Evolutionary conservation across 1,140 invertebrate genomes (phyloP).

Genomic region (Macrobrachium nipponense): DNA sequence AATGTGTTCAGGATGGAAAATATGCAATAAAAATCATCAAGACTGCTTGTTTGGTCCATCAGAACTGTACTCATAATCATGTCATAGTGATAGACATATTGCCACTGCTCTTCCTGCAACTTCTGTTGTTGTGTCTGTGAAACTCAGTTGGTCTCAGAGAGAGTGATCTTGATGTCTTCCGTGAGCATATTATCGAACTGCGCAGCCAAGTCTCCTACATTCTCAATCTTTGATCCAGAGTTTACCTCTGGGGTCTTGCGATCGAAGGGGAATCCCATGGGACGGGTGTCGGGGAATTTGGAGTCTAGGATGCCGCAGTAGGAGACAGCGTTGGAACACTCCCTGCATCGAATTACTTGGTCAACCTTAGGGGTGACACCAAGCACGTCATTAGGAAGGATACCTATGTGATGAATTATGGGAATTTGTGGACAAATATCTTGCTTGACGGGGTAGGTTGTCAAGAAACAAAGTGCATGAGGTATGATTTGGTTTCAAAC

Average conservation of each 20-base stretch:
- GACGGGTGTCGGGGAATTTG: slow-evolving; percentile 78
- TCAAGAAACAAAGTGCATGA: too few relatives aligned
- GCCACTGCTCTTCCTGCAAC: too few relatives aligned
- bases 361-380: slow-evolving; percentile 22
- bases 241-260: slow-evolving; percentile 70
- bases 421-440: too few relatives aligned
- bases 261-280: slow-evolving; percentile 86
- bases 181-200: slow-evolving; percentile 17
- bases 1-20: too few relatives aligned
- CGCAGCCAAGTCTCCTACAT: neutral
- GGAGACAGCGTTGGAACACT: slow-evolving; percentile 78
- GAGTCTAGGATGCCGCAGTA: slow-evolving; percentile 81
- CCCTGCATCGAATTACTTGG: neutral
- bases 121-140: too few relatives aligned
- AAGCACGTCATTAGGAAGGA: neutral
- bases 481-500: too few relatives aligned
- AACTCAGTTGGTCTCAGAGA: neutral
- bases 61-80: too few relatives aligned
- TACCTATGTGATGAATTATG: too few relatives aligned
- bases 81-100: too few relatives aligned
- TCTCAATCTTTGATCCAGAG: neutral
- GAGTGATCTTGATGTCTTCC: slow-evolving; percentile 35
- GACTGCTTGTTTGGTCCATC: too few relatives aligned
- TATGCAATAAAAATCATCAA: too few relatives aligned
- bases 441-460: too few relatives aligned